A percentile compares a stretch with the other conserved stretches of the same genome.
Evolutionary conservation across 2,797 vertebrate species (phyloP).

Genomic region (Sebastolobus altivelis): DNA sequence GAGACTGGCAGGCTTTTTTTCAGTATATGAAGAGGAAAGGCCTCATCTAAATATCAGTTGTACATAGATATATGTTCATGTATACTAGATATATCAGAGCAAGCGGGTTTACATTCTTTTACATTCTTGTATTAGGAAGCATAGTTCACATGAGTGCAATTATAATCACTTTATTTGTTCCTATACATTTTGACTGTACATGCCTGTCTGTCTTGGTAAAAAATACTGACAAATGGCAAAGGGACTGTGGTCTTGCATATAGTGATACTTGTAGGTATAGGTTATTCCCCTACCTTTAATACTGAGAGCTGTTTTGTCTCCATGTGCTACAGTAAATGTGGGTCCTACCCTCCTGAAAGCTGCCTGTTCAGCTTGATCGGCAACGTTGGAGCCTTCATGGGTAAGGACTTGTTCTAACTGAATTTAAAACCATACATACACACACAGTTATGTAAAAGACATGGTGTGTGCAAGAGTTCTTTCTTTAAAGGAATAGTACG

Average conservation of each 20-base stretch:
- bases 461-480: background rate
- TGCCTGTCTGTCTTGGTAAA: background rate
- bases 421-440: background rate
- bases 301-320: constrained; percentile 23
- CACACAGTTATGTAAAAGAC: background rate
- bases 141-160: background rate
- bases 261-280: background rate
- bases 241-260: background rate
- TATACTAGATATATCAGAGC: background rate
- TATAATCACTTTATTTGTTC: background rate
- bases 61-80: background rate
- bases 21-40: background rate
- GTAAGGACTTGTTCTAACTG: constrained; percentile 73
- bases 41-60: background rate
- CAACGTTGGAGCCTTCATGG: constrained; percentile 95
- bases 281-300: background rate
- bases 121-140: background rate
- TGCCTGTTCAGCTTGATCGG: constrained; percentile 96
- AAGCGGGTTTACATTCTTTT: constrained; percentile 1
- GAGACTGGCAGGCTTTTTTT: constrained; percentile 6
- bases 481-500: background rate
- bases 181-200: background rate
- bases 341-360: constrained; percentile 93
- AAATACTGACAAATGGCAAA: background rate
- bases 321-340: constrained; percentile 88